Evolutionary conservation across 2,797 vertebrate genomes (phyloP).

Genomic region (Mus minutoides): DNA sequence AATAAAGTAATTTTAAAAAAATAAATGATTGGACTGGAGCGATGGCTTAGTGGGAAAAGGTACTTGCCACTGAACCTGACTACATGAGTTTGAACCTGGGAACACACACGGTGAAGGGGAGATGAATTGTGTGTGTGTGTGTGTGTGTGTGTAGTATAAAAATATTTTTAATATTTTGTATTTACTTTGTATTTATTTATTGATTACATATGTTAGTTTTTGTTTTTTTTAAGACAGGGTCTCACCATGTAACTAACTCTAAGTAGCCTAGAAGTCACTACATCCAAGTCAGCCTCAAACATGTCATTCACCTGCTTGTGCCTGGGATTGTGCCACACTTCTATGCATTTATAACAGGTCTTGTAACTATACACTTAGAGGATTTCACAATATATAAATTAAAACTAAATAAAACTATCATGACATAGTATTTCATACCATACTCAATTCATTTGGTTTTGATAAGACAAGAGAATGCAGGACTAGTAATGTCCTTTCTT

Average conservation of each 20-base stretch:
- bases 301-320: background rate
- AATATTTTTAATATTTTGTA: background rate
- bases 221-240: background rate
- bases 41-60: background rate
- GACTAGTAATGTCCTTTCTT: background rate
- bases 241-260: background rate
- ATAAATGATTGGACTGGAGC: background rate
- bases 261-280: background rate
- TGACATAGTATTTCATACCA: background rate
- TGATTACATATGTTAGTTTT: background rate
- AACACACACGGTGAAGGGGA: background rate
- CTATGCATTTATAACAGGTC: background rate
- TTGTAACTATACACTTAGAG: background rate
- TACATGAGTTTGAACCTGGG: background rate
- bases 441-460: slow-evolving; percentile 27
- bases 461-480: slow-evolving; percentile 25
- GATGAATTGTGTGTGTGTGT: background rate
- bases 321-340: background rate
- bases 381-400: slow-evolving; percentile 18
- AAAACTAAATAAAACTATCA: slow-evolving; percentile 46
- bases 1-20: background rate
- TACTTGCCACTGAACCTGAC: background rate
- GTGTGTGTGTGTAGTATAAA: background rate
- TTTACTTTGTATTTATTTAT: background rate
- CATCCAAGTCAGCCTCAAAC: background rate